Evolutionary conservation across 2,113 vertebrate species (phyloP).

Genomic region (Protobothrops mucrosquamatus): DNA sequence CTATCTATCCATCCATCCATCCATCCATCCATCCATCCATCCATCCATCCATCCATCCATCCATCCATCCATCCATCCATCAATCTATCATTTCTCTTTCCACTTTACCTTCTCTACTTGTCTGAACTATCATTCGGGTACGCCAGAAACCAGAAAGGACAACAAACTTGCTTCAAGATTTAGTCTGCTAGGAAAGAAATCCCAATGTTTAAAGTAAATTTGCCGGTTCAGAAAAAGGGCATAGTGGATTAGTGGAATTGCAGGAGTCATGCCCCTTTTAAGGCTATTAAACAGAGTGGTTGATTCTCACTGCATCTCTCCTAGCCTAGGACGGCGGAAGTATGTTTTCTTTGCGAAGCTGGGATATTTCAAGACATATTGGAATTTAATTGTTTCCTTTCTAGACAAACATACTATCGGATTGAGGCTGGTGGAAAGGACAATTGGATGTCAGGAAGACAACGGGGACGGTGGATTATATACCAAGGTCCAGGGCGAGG

Average conservation of each 20-base stretch:
- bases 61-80: too few species aligned
- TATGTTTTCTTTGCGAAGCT: slow-evolving; percentile 71
- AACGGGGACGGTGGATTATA: slow-evolving; percentile 64
- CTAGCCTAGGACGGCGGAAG: slow-evolving; percentile 44
- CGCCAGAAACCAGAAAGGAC: not conserved
- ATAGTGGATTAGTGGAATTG: slow-evolving; percentile 16
- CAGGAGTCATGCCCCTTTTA: slow-evolving; percentile 38
- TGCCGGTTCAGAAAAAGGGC: slow-evolving; percentile 28
- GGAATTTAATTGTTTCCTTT: slow-evolving; percentile 82
- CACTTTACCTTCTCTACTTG: not conserved
- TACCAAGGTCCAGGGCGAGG: slow-evolving; percentile 60
- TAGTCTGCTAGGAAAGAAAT: not conserved
- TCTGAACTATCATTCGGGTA: not conserved
- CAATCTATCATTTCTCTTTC: too few species aligned
- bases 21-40: too few species aligned
- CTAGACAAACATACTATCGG: slow-evolving; percentile 77
- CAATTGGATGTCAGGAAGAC: slow-evolving; percentile 65
- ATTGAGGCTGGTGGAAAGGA: slow-evolving; percentile 73
- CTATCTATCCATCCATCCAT: too few species aligned
- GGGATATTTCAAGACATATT: slow-evolving; percentile 62
- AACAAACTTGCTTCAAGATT: too few species aligned
- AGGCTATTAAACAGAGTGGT: slow-evolving; percentile 41
- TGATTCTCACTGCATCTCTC: slow-evolving; percentile 41
- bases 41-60: too few species aligned
- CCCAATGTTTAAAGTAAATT: not conserved